Evolutionary conservation across 2,888 invertebrate genomes (phyloP).

Genomic region (Polia nebulosa): DNA sequence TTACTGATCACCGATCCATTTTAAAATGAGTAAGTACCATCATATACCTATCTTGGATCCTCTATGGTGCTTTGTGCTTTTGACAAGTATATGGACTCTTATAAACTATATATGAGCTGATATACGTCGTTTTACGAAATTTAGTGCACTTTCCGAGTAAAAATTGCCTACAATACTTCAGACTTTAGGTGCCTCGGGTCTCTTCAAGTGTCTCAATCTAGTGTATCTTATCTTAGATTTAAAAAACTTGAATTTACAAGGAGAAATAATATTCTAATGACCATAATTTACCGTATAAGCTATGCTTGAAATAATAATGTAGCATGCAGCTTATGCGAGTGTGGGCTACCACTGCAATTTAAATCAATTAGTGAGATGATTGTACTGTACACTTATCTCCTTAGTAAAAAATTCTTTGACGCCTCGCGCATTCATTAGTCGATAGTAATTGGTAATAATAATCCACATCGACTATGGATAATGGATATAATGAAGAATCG

Average conservation of each 20-base stretch:
- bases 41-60: no score
- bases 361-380: conserved; percentile 49
- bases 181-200: no score
- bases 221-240: no score
- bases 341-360: conserved; percentile 35
- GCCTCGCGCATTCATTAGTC: conserved; percentile 53
- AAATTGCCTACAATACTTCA: no score
- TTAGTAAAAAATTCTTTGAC: conserved; percentile 53
- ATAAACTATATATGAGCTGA: no score
- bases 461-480: conserved; percentile 39
- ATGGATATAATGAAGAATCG: conserved; percentile 28
- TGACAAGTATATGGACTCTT: no score
- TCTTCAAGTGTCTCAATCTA: no score
- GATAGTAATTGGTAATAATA: conserved; percentile 62
- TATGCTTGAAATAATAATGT: conserved; percentile 25
- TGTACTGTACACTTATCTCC: conserved; percentile 36
- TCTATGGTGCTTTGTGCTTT: no score
- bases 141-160: no score
- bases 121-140: no score
- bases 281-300: background rate
- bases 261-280: background rate
- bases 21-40: no score
- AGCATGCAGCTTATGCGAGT: conserved; percentile 14
- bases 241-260: background rate
- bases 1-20: no score